Conservation (phyloP, 1,140 invertebrate species). For the Dinothrombium tinctorium region DNA sequence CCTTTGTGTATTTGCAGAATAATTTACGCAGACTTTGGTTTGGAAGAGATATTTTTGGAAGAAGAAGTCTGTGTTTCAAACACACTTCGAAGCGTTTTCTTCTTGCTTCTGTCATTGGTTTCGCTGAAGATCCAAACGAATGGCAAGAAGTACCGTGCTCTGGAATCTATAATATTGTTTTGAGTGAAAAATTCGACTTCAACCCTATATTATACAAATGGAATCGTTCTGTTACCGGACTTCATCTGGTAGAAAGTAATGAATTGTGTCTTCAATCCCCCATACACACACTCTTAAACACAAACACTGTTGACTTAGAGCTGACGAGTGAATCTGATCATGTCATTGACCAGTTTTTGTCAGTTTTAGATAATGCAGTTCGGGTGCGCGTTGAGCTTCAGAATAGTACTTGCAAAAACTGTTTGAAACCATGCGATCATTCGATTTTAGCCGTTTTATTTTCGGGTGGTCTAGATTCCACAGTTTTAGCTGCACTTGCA, state of each 20-base stretch:
- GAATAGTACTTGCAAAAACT: not conserved
- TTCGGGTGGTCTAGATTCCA: conserved; percentile 85
- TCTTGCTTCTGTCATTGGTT: conserved; percentile 17
- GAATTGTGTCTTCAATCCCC: not conserved
- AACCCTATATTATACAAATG: conserved; percentile 3
- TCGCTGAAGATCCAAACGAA: conserved; percentile 2
- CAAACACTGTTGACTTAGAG: not conserved
- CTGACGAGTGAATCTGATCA: not conserved
- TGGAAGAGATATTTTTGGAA: conserved; percentile 56
- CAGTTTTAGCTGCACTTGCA: conserved; percentile 53
- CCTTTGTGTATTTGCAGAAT: conserved; percentile 51
- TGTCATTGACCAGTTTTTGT: conserved; percentile 2
- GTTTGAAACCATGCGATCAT: conserved; percentile 24
- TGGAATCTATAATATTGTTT: conserved; percentile 37
- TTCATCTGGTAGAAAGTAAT: no score
- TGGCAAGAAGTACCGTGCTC: conserved; percentile 43
- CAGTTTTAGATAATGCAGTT: conserved; percentile 4
- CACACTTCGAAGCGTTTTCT: conserved; percentile 13
- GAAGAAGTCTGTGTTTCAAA: conserved; percentile 48
- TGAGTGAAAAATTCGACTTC: conserved; percentile 17
- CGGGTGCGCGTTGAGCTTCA: not conserved
- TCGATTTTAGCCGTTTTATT: conserved; percentile 62
- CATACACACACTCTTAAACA: not conserved
- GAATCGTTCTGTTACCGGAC: conserved; percentile 1
- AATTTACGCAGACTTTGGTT: conserved; percentile 40